phyloP scores from a whole-genome alignment of 2,888 invertebrate genomes.

The Willowsia nigromaculata region DNA sequence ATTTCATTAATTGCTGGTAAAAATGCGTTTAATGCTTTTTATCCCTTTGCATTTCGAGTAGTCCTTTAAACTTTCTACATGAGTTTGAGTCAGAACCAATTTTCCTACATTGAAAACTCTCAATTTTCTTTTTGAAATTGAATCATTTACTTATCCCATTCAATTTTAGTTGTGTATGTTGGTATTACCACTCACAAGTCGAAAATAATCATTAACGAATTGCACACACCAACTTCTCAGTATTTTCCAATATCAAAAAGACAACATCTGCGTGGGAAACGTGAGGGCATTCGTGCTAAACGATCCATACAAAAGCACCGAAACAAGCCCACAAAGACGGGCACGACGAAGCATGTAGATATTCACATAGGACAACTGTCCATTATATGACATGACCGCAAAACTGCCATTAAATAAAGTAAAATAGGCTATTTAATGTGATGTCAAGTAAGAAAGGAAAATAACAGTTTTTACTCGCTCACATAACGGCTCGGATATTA shows the following conservation, averaged over 20 bases:
- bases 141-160: no score
- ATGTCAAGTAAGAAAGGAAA: slow-evolving; percentile 57
- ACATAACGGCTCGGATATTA: slow-evolving; percentile 32
- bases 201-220: slow-evolving; percentile 13
- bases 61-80: background rate
- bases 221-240: background rate
- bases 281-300: background rate
- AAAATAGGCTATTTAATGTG: slow-evolving; percentile 50
- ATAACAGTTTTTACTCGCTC: slow-evolving; percentile 39
- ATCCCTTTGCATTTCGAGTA: background rate
- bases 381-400: slow-evolving; percentile 37
- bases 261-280: background rate
- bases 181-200: background rate
- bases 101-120: slow-evolving; percentile 11
- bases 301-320: background rate
- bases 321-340: no score
- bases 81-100: slow-evolving; percentile 16
- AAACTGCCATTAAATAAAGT: slow-evolving; percentile 58
- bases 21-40: background rate
- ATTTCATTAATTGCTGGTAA: background rate
- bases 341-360: background rate
- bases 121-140: slow-evolving; percentile 16
- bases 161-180: background rate
- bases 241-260: slow-evolving; percentile 10
- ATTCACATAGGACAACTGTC: background rate